Base-by-base conservation (phyloP, 2,113 vertebrate species). In the Chloroceryle aenea region DNA sequence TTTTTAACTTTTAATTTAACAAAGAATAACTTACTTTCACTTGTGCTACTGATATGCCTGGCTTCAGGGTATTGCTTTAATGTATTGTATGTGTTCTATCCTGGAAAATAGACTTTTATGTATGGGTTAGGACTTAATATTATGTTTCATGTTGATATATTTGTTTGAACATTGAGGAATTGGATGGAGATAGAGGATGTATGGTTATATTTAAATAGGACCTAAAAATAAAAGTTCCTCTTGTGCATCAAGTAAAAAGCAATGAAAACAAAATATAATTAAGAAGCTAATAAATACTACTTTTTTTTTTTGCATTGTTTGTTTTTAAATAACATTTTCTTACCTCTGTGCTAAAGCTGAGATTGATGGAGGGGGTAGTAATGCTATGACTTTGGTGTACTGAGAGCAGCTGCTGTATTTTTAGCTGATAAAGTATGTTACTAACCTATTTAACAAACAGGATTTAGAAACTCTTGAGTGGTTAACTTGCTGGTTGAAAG, bases 31-130 rank as follows among this genome's bases (percentile, higher is more conserved):
- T 85, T 95, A 78, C 71, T 95, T 94, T 88, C 56, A 92, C 58
- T 89, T 97, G 30, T 96, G 85, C 93, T 95, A 69, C 85, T 96
- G 89, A 78, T 93, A 74, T 81, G 66, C 85, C 79, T 97, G 93
- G 95, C 94, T 96, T 88, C 74, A 95, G 83, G 91, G 94, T 97
- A 64, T 93, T 96, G 76, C 84, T 90, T 85, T 93, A 82, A 76
- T 95, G 67, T 86, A 71, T 63, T 90, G 21, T 96, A 62, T 93
- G 32, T 75, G 32, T 75, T 93, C 56, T 94, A 50, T 34, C 43
- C n/a, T 85, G 83, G 76, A 76, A 93, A 92, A 78, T n/a, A 95
- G 64, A 64, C 27, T 90, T 3, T 73, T 88, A 72, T 72, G 40
- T 84, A 74, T 93, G 76, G 61, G 32, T 10, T 89, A 95, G 76